Evolutionary conservation across 2,888 invertebrate species (phyloP), one percentile per base, ranked within the genome.

Genomic region (Habroteleia sp.): DNA sequence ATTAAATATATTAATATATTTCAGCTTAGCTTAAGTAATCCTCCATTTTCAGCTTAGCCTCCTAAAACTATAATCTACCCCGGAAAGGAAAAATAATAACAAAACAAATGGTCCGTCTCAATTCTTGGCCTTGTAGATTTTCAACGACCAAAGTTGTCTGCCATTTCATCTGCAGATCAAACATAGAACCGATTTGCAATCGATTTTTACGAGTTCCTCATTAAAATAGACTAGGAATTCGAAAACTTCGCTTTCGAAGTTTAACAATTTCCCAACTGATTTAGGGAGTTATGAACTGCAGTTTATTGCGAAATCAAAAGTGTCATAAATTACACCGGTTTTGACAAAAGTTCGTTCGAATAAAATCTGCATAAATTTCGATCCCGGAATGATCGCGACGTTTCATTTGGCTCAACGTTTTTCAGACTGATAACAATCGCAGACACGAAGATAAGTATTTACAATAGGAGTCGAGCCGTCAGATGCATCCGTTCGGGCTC

Each of bases 291-390:
- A 60, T 60, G 44, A 60, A 60, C 41, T 48, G 62, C 50, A 41
- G 50, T 63, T 50, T 63, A 63, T 50, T 41, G 42, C 33, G 63
- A 50, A 63, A 50, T 63, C 50, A 52, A 63, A 52, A 52, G 63
- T 63, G 41, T 52, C 63, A 52, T 63, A 63, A 63, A 63, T 50
- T 52, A 48, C 42, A 42, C 42, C 4, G 33, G 23, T 63, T 50
- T 63, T 50, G 63, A 63, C 50, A 52, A 50, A 63, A 52, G 63
- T 63, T 63, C 25, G 44, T 10, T 6, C 25, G 33, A 48, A 63
- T 52, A 29, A 50, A 50, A 62, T 62, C 41, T 46, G 62, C 29
- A 62, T 62, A 60, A 33, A 39, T 37, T 60, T 52, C 29, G 14
- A 16, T 39, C 20, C 27, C 1, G 1, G 33, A 33, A 11, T 48